phyloP scores from a whole-genome alignment of 37 sponge, comb jelly and placozoan genomes.

The Halichondria panicea region DNA sequence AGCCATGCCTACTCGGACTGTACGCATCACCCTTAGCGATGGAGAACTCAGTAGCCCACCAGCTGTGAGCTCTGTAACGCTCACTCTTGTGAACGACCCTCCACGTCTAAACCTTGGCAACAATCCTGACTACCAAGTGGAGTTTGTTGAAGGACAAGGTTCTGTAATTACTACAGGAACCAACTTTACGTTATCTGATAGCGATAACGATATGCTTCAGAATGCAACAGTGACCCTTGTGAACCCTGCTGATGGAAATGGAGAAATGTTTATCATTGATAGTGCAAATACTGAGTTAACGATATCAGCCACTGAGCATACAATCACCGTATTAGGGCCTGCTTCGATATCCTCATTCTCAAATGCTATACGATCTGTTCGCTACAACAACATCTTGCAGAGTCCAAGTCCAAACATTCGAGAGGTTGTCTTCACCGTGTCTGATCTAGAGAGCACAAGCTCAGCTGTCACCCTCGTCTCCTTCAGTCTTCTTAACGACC shows the following conservation, averaged over 20 bases:
- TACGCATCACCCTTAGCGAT: slow-evolving; percentile 43
- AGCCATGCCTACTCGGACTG: slow-evolving; percentile 11
- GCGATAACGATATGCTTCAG: slow-evolving; percentile 29
- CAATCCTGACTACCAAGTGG: slow-evolving; percentile 39
- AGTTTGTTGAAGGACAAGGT: slow-evolving; percentile 45
- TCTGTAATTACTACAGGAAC: slow-evolving; percentile 16
- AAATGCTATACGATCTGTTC: slow-evolving; percentile 10
- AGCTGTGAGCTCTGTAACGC: slow-evolving; percentile 9
- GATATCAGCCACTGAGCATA: background rate
- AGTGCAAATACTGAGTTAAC: background rate
- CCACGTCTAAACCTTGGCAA: slow-evolving; percentile 55
- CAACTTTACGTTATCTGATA: slow-evolving; percentile 40
- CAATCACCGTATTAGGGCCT: slow-evolving; percentile 35
- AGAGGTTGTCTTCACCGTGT: slow-evolving; percentile 47
- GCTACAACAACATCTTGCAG: slow-evolving; percentile 43
- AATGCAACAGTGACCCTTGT: slow-evolving; percentile 46
- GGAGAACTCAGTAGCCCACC: slow-evolving; percentile 26
- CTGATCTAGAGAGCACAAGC: slow-evolving; percentile 41
- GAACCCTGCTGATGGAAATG: slow-evolving; percentile 54
- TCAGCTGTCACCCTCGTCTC: slow-evolving; percentile 46
- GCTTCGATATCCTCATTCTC: slow-evolving; percentile 28
- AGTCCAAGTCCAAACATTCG: slow-evolving; percentile 24
- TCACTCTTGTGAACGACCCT: slow-evolving; percentile 49
- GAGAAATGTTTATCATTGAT: slow-evolving; percentile 42
- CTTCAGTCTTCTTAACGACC: slow-evolving; percentile 65